Percentiles rank a stretch among this genome's conserved stretches.
These are phyloP conservation scores for Ephestia elutella DNA, from an alignment of 1,140 invertebrate species.

Conservation along the genomic window DNA sequence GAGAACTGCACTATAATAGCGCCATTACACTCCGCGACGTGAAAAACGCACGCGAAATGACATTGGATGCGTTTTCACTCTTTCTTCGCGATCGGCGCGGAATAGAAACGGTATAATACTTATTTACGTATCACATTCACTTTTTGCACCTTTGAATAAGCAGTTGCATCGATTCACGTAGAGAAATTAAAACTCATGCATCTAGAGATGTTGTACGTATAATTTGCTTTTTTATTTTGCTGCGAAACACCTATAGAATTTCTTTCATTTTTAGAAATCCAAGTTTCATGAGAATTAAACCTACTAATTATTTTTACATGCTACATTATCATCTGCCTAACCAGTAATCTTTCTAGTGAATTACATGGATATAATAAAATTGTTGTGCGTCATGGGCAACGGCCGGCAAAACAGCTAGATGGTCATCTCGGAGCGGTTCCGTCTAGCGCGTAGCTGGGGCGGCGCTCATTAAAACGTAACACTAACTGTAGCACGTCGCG, in stretches of 20 bases:
- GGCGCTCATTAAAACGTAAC: slow-evolving; percentile 44
- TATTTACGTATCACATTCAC: slow-evolving; percentile 22
- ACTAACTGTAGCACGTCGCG: slow-evolving; percentile 53
- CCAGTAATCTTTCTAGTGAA: not conserved
- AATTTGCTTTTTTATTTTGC: no score
- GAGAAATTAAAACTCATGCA: no score
- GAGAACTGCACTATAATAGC: slow-evolving; percentile 53
- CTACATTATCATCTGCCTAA: not conserved
- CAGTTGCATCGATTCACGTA: slow-evolving; percentile 1
- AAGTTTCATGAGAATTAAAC: no score
- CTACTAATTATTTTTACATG: no score
- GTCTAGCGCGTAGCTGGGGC: slow-evolving; percentile 33
- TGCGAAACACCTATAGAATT: no score
- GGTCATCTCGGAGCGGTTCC: slow-evolving; percentile 32
- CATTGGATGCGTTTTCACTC: slow-evolving; percentile 36
- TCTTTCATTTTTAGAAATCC: no score
- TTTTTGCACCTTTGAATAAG: slow-evolving; percentile 18
- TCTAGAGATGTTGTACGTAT: no score
- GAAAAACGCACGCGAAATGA: slow-evolving; percentile 34
- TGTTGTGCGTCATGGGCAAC: slow-evolving; percentile 11
- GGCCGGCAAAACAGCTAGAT: slow-evolving; percentile 24
- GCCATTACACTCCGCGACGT: slow-evolving; percentile 24
- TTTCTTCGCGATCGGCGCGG: slow-evolving; percentile 30
- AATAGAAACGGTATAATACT: slow-evolving; percentile 30
- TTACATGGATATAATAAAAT: slow-evolving; percentile 1